Percentiles rank a stretch among this genome's conserved stretches.
These are phyloP conservation scores for Charanyca ferruginea DNA, from an alignment of 2,888 invertebrate genomes.

Conservation along the genomic window DNA sequence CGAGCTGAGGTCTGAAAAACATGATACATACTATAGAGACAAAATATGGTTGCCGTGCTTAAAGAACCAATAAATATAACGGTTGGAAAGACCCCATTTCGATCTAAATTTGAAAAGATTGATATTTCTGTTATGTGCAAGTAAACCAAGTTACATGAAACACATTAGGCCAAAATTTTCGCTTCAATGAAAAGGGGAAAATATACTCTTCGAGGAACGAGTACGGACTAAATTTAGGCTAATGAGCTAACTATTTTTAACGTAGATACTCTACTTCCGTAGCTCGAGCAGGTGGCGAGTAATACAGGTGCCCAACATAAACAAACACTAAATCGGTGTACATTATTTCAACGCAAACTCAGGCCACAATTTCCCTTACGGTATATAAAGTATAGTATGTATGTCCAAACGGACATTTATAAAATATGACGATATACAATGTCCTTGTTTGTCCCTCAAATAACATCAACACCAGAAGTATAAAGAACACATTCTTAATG, in stretches of 20 bases:
- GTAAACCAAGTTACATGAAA: constrained; percentile 39
- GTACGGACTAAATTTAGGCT: constrained; percentile 69
- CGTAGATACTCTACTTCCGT: constrained; percentile 65
- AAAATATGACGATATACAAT: constrained; percentile 27
- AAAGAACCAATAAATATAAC: no score
- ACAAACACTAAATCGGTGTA: constrained; percentile 69
- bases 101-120: not conserved
- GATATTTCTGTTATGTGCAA: not conserved
- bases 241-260: constrained; percentile 77
- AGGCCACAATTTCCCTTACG: constrained; percentile 21
- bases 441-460: constrained; percentile 46
- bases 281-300: constrained; percentile 66
- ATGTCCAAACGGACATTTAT: constrained; percentile 19
- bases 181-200: constrained; percentile 41
- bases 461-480: constrained; percentile 44
- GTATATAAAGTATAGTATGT: constrained; percentile 33
- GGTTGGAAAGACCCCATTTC: no score
- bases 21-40: no score
- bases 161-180: constrained; percentile 23
- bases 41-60: no score
- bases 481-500: constrained; percentile 23
- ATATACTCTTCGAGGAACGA: constrained; percentile 37
- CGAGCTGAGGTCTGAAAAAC: no score
- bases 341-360: constrained; percentile 64
- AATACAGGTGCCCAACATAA: constrained; percentile 72